Evolutionary conservation across 1,140 invertebrate genomes (phyloP).

Genomic region (Euura lappo): DNA sequence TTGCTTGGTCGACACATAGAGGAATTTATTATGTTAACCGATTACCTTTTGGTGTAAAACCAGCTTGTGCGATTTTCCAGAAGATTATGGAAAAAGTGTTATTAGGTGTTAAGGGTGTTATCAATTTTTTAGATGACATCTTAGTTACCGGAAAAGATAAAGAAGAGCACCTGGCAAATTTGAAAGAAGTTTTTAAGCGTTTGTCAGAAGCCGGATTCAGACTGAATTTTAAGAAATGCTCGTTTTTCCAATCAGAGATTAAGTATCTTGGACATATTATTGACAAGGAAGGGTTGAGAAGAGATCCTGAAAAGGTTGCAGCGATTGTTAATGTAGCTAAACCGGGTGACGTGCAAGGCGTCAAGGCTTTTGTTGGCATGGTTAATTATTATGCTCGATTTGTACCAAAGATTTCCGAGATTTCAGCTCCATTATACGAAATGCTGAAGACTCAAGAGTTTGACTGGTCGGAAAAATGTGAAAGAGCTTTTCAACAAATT

Average conservation of each 20-base stretch:
- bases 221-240: slow-evolving; percentile 45
- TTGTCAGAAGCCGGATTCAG: slow-evolving; percentile 34
- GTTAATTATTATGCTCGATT: slow-evolving; percentile 58
- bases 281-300: slow-evolving; percentile 39
- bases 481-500: slow-evolving; percentile 40
- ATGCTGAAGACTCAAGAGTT: slow-evolving; percentile 45
- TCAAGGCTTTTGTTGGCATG: slow-evolving; percentile 57
- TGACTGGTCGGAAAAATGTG: slow-evolving; percentile 39
- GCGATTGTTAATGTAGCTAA: slow-evolving; percentile 41
- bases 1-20: slow-evolving; percentile 34
- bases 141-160: slow-evolving; percentile 31
- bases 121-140: slow-evolving; percentile 41
- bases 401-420: slow-evolving; percentile 36
- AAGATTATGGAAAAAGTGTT: slow-evolving; percentile 44
- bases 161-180: slow-evolving; percentile 36
- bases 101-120: slow-evolving; percentile 34
- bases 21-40: slow-evolving; percentile 29
- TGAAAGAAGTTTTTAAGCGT: slow-evolving; percentile 33
- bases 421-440: slow-evolving; percentile 42
- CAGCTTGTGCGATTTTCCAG: slow-evolving; percentile 36
- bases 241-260: slow-evolving; percentile 44
- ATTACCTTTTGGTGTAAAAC: slow-evolving; percentile 23
- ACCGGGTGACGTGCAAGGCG: slow-evolving; percentile 45
- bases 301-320: slow-evolving; percentile 49
- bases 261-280: slow-evolving; percentile 51